These are phyloP conservation scores for Ranitomeya imitator DNA, from an alignment of 2,113 vertebrate species.

Conservation along the genomic window DNA sequence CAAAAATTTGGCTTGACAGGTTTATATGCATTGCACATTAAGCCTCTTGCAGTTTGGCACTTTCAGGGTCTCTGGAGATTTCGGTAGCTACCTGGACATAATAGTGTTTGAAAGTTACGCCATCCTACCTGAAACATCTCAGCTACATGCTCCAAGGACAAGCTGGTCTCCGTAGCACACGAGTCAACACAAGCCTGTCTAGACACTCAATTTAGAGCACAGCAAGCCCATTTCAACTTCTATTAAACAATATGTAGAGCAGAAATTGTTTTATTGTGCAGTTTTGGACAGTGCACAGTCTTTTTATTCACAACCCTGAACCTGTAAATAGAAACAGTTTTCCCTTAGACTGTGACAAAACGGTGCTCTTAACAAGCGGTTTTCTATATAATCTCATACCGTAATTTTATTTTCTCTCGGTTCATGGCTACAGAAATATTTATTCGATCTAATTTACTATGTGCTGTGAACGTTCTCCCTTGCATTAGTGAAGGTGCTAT, in stretches of 20 bases:
- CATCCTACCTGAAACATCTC: slow-evolving; percentile 23
- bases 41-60: slow-evolving; percentile 10
- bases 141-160: neutral
- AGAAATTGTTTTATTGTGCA: slow-evolving; percentile 63
- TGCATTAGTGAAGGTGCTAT: slow-evolving; percentile 36
- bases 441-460: slow-evolving; percentile 53
- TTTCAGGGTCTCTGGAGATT: neutral
- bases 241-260: slow-evolving; percentile 59
- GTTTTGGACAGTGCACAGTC: slow-evolving; percentile 59
- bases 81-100: slow-evolving; percentile 16
- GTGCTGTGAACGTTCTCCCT: slow-evolving; percentile 55
- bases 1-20: neutral
- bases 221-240: slow-evolving; percentile 52
- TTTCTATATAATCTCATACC: slow-evolving; percentile 53
- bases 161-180: slow-evolving; percentile 16
- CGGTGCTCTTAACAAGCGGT: slow-evolving; percentile 58
- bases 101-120: slow-evolving; percentile 2
- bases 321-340: slow-evolving; percentile 62
- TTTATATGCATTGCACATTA: slow-evolving; percentile 15
- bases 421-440: slow-evolving; percentile 59
- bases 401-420: slow-evolving; percentile 52
- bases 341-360: slow-evolving; percentile 56
- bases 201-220: slow-evolving; percentile 66
- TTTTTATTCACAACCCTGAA: slow-evolving; percentile 60
- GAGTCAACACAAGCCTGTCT: slow-evolving; percentile 62